phyloP scores from a whole-genome alignment of 1,140 invertebrate species.

The Holcopasites calliopsidis region DNA sequence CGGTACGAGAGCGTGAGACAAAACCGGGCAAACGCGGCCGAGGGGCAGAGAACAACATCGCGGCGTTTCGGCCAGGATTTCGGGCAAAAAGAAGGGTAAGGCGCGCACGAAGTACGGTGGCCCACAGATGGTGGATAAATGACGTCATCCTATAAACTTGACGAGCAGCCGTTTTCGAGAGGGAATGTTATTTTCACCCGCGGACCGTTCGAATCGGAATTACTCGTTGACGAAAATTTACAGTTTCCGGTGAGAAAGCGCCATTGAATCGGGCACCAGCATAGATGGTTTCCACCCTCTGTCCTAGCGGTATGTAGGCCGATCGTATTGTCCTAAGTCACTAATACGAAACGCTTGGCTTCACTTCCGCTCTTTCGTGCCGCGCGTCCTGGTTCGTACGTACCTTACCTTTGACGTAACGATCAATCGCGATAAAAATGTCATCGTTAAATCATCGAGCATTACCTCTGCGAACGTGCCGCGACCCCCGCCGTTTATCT shows the following conservation, averaged over 20 bases:
- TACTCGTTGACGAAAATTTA: slow-evolving; percentile 57
- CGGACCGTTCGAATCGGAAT: slow-evolving; percentile 38
- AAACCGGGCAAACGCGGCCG: neutral
- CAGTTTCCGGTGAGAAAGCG: slow-evolving; percentile 58
- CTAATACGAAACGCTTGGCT: slow-evolving; percentile 62
- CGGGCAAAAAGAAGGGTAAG: slow-evolving; percentile 55
- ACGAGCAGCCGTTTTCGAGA: slow-evolving; percentile 64
- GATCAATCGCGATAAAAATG: slow-evolving; percentile 12
- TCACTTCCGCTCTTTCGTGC: slow-evolving; percentile 54
- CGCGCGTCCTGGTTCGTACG: neutral
- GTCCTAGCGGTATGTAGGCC: slow-evolving; percentile 51
- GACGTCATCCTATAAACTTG: slow-evolving; percentile 70
- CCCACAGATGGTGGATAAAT: slow-evolving; percentile 67
- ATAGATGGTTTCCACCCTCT: slow-evolving; percentile 24
- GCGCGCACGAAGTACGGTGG: slow-evolving; percentile 15
- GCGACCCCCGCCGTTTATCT: no score
- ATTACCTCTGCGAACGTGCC: no score
- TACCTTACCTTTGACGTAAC: slow-evolving; percentile 35
- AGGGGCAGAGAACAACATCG: neutral
- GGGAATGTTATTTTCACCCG: slow-evolving; percentile 66
- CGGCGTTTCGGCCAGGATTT: slow-evolving; percentile 32
- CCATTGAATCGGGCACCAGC: neutral
- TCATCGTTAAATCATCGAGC: slow-evolving; percentile 12
- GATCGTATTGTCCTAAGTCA: slow-evolving; percentile 52
- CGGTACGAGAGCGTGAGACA: neutral